A percentile compares a stretch with the other conserved stretches of the same genome.
Conservation (phyloP, 2,113 vertebrate species). For the Cepphus grylle region DNA sequence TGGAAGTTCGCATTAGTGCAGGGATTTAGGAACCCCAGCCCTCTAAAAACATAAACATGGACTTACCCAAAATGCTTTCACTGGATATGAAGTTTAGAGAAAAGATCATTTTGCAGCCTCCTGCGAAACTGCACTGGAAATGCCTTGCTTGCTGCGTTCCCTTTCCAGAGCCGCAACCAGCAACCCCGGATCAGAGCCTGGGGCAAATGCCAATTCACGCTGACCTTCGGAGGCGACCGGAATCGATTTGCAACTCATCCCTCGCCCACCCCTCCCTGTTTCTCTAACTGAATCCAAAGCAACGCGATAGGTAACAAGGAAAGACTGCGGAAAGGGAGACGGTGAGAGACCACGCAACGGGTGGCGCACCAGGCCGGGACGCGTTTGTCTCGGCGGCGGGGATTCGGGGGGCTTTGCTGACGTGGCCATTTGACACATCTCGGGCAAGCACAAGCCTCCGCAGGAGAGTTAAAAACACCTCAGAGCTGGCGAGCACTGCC, state of each 20-base stretch:
- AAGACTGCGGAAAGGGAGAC: background rate
- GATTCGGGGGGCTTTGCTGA: background rate
- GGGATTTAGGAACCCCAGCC: background rate
- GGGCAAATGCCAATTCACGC: fast-evolving
- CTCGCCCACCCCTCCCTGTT: background rate
- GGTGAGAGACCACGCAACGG: fast-evolving
- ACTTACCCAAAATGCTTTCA: background rate
- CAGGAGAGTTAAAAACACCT: constrained; percentile 46
- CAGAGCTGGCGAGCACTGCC: constrained; percentile 50
- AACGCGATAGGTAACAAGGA: fast-evolving
- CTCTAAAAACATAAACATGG: background rate
- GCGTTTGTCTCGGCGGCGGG: background rate
- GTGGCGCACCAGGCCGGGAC: background rate
- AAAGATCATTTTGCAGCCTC: background rate
- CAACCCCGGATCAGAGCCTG: background rate
- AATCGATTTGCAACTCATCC: background rate
- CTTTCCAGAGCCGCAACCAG: background rate
- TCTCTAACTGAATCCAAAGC: background rate
- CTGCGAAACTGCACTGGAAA: background rate
- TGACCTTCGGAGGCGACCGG: background rate
- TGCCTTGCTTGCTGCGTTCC: background rate
- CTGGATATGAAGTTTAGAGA: background rate
- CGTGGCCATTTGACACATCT: background rate
- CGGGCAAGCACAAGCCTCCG: background rate
- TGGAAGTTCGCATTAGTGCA: background rate